A percentile compares a stretch with the other conserved stretches of the same genome.
Evolutionary conservation across 2,888 invertebrate genomes (phyloP).

Genomic region (Eupithecia exiguata): DNA sequence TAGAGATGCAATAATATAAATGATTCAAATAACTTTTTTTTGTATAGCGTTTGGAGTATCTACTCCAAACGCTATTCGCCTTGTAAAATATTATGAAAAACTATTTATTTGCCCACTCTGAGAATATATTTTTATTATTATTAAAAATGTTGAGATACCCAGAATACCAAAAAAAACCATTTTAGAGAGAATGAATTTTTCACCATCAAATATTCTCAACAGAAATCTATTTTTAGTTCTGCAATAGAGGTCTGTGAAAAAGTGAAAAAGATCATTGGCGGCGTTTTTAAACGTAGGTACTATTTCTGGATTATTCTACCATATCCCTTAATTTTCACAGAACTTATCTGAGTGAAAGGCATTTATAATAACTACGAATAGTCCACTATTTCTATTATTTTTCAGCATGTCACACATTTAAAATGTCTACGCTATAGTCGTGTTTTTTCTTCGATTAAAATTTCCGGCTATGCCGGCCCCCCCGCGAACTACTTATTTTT

Average conservation of each 20-base stretch:
- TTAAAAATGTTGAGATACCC: not conserved
- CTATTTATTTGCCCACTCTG: not conserved
- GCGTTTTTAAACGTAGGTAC: not conserved
- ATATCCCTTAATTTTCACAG: not conserved
- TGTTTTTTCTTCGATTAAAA: too few relatives aligned
- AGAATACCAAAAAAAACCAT: slow-evolving; percentile 20
- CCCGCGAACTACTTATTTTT: too few relatives aligned
- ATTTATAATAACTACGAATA: too few relatives aligned
- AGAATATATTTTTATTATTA: not conserved
- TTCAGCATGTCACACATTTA: not conserved
- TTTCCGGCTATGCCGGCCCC: too few relatives aligned
- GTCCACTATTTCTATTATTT: not conserved
- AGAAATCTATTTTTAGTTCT: not conserved
- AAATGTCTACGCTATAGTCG: not conserved
- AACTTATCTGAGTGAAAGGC: not conserved
- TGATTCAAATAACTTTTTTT: too few relatives aligned
- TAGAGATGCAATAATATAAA: too few relatives aligned
- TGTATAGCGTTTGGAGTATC: too few relatives aligned
- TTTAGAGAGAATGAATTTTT: slow-evolving; percentile 21
- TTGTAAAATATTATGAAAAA: not conserved
- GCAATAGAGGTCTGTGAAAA: too few relatives aligned
- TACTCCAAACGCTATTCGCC: not conserved
- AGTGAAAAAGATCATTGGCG: not conserved
- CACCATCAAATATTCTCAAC: slow-evolving; percentile 13
- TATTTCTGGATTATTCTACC: not conserved